phyloP scores from a whole-genome alignment of 2,888 invertebrate genomes.

The Melanostoma scalare region DNA sequence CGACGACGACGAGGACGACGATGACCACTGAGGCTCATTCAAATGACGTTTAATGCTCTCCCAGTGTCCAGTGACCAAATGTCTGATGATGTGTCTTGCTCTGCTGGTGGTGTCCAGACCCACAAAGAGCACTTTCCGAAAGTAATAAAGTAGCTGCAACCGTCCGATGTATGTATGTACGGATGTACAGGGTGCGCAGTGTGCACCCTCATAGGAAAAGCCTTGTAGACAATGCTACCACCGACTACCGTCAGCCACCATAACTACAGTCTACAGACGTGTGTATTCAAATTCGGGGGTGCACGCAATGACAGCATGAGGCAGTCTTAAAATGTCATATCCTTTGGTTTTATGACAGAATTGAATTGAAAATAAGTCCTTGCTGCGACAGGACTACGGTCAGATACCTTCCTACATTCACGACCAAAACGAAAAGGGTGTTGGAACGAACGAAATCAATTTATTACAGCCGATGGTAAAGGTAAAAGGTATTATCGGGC shows the following conservation, averaged over 20 bases:
- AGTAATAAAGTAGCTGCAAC: constrained; percentile 71
- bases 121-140: constrained; percentile 65
- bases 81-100: constrained; percentile 61
- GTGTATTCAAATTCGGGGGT: constrained; percentile 59
- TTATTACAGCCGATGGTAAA: constrained; percentile 54
- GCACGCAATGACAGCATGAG: constrained; percentile 12
- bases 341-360: constrained; percentile 72
- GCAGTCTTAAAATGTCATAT: constrained; percentile 71
- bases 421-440: constrained; percentile 40
- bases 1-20: background rate
- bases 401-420: background rate
- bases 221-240: constrained; percentile 3
- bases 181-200: constrained; percentile 22
- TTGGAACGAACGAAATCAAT: constrained; percentile 64
- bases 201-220: constrained; percentile 19
- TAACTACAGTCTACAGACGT: constrained; percentile 13
- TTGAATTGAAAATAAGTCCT: constrained; percentile 71
- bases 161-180: constrained; percentile 41
- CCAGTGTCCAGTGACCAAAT: constrained; percentile 66
- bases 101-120: constrained; percentile 61
- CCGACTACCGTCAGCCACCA: background rate
- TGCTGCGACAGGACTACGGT: background rate
- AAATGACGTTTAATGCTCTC: constrained; percentile 72
- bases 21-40: constrained; percentile 45
- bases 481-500: constrained; percentile 61